These are phyloP conservation scores for Pristionchus mayeri DNA, from an alignment of 2,888 invertebrate genomes.

Conservation along the genomic window DNA sequence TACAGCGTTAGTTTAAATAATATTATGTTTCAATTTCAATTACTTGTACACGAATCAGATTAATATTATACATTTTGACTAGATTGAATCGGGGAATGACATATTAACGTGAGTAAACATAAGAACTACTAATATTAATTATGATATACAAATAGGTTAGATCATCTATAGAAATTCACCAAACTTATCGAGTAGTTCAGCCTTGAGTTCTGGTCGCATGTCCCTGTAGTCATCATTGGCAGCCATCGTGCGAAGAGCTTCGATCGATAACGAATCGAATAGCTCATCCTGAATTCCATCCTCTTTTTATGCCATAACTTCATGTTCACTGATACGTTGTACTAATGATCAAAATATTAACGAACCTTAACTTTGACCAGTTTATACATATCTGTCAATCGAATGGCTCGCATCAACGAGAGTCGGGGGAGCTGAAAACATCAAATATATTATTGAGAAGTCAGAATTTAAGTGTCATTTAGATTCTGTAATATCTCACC, in stretches of 20 bases:
- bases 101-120: background rate
- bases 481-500: background rate
- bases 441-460: background rate
- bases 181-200: constrained; percentile 63
- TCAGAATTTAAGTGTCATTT: background rate
- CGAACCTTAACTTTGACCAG: constrained; percentile 50
- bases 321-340: background rate
- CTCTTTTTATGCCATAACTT: no score
- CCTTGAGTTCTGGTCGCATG: constrained; percentile 58
- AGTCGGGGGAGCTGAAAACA: constrained; percentile 54
- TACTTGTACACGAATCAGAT: constrained; percentile 13
- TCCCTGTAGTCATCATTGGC: constrained; percentile 55
- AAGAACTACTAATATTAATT: background rate
- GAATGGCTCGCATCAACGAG: constrained; percentile 59
- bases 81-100: constrained; percentile 11
- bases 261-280: constrained; percentile 57
- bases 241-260: constrained; percentile 56
- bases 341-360: background rate
- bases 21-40: constrained; percentile 14
- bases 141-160: background rate
- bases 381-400: constrained; percentile 56
- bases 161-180: constrained; percentile 56
- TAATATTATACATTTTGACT: constrained; percentile 33
- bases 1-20: constrained; percentile 11
- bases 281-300: constrained; percentile 52